Evolutionary conservation across 2,888 invertebrate species (phyloP), one percentile per base, ranked within the genome.

Genomic region (Dasypogon diadema): DNA sequence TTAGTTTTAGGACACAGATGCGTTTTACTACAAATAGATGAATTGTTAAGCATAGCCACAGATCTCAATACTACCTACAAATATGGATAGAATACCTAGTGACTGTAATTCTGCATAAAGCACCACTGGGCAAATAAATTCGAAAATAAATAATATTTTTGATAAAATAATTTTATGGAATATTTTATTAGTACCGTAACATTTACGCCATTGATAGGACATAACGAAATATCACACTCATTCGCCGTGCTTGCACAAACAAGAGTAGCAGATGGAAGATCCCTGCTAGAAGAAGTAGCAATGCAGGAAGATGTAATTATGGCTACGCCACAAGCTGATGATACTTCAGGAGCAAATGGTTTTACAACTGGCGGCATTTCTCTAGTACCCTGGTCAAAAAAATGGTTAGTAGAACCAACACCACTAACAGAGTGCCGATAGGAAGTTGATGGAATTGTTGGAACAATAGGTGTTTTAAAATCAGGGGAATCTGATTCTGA

Each of bases 121-220:
- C 54, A 54, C 18, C 54, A 54, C 22, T 1, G 21, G 21, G 14
- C 22, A 54, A 58, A 26, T 22, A 34, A 58, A 10, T 24, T 21
- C 56, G n/a, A 58, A 18, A 58, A 58, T n/a, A 58, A 58, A 54
- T 18, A 18, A 18, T 48, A 12, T 14, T 5, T 48, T 18, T 18
- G 10, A 54, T 54, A 5, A 54, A 54, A 8, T 10, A 54, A 54
- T 22, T 54, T 16, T 18, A 56, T 56, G 37, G 63, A 74, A 48
- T 51, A 56, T 55, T 18, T 60, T 46, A 88, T 88, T 88, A 88
- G 87, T 89, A 89, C 89, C 89, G 88, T 88, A 85, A 87, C 87
- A 79, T 79, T 79, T 79, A 81, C 80, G 78, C 75, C 80, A 79
- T 76, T 79, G 78, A 76, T 78, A 76, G 78, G 79, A 74, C 80